Evolutionary conservation across 2,797 vertebrate species (phyloP).

Genomic region (Acanthurus lineatus): DNA sequence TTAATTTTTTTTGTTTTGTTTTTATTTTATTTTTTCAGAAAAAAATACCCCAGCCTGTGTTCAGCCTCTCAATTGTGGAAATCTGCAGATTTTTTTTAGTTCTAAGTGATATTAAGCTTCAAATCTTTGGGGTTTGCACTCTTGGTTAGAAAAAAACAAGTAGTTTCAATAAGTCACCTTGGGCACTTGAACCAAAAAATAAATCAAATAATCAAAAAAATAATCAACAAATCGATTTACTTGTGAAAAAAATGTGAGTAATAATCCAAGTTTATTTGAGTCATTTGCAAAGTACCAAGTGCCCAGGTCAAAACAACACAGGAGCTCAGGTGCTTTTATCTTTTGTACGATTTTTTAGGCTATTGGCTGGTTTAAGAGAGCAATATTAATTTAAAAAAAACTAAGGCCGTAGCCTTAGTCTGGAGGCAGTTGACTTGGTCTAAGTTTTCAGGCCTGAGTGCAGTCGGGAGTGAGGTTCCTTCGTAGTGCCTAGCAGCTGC

Average conservation of each 20-base stretch:
- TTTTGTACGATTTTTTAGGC: not conserved
- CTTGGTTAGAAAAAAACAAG: not conserved
- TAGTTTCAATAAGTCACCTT: not conserved
- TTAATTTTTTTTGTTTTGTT: not conserved
- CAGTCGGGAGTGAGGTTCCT: conserved; percentile 39
- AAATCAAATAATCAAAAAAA: not conserved
- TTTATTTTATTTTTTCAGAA: not conserved
- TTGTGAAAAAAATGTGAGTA: not conserved
- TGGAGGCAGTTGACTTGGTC: not conserved
- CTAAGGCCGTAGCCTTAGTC: not conserved
- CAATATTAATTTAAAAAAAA: not conserved
- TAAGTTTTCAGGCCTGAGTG: conserved; percentile 13
- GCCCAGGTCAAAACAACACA: not conserved
- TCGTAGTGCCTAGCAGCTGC: conserved; percentile 61
- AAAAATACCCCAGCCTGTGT: not conserved
- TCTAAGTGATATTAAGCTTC: not conserved
- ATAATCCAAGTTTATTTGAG: not conserved
- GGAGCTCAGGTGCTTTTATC: not conserved
- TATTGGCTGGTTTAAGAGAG: not conserved
- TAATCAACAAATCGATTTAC: not conserved
- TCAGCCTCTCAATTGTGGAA: not conserved
- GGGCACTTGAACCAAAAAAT: not conserved
- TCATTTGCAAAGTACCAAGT: not conserved
- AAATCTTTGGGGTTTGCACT: not conserved
- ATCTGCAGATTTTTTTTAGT: not conserved